Percentiles rank a stretch among this genome's conserved stretches.
phyloP scores from a whole-genome alignment of 2,797 vertebrate genomes.

The Rhodeus uyekii region DNA sequence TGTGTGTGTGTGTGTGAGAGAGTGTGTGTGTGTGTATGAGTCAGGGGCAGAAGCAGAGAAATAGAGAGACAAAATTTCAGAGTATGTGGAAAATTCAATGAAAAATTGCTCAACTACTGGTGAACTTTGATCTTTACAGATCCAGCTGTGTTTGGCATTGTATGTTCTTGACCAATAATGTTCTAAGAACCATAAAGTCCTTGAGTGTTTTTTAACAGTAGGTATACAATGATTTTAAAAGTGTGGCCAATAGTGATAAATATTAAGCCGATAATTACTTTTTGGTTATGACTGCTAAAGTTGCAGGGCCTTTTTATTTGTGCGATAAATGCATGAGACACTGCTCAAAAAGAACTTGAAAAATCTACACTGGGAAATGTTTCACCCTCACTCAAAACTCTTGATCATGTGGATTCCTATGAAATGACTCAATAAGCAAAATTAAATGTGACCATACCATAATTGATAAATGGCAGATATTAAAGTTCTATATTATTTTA shows the following conservation, averaged over 20 bases:
- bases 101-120: not conserved
- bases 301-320: not conserved
- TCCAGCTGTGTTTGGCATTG: not conserved
- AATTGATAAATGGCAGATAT: too few relatives aligned
- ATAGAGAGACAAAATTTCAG: not conserved
- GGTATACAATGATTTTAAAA: not conserved
- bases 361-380: not conserved
- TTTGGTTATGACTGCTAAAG: not conserved
- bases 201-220: not conserved
- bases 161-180: not conserved
- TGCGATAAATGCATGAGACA: not conserved
- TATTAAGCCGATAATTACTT: not conserved
- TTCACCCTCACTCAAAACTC: not conserved
- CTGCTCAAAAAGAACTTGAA: not conserved
- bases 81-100: not conserved
- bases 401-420: not conserved
- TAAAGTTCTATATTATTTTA: too few relatives aligned
- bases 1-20: not conserved
- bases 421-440: not conserved
- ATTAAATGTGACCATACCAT: not conserved
- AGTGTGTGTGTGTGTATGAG: not conserved
- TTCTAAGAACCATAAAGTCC: not conserved
- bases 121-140: not conserved
- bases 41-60: not conserved
- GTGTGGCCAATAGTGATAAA: not conserved